phyloP scores from a whole-genome alignment of 2,797 vertebrate species.

The Thamnophis elegans region DNA sequence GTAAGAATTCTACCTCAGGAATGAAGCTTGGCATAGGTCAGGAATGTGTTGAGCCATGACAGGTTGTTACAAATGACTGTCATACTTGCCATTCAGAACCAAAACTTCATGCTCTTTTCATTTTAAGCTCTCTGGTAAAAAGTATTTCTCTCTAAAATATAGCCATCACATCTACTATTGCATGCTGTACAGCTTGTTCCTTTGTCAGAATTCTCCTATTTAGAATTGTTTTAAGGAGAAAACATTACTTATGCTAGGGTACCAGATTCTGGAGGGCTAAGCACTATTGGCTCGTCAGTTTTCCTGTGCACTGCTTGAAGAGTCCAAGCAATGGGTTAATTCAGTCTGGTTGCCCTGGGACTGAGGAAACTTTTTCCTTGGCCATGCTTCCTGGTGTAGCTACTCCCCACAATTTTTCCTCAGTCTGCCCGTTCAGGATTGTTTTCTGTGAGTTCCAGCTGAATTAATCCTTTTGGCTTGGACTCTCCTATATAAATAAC shows the following conservation, averaged over 20 bases:
- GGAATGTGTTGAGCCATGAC: conserved; percentile 15
- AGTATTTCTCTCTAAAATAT: background rate
- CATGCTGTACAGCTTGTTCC: background rate
- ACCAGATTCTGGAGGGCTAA: background rate
- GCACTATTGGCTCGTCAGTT: background rate
- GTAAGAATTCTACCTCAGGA: background rate
- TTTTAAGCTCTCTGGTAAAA: background rate
- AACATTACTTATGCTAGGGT: background rate
- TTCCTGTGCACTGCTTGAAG: too few species aligned
- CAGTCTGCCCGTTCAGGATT: too few species aligned
- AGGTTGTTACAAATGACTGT: conserved; percentile 10
- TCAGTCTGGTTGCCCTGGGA: too few species aligned
- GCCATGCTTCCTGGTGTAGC: too few species aligned
- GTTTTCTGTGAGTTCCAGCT: too few species aligned
- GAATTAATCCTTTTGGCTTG: too few species aligned
- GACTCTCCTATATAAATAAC: too few species aligned
- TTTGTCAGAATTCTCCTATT: background rate
- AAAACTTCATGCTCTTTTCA: background rate
- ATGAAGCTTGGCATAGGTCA: conserved; percentile 17
- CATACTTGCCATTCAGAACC: conserved; percentile 13
- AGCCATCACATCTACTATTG: background rate
- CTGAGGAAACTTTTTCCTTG: too few species aligned
- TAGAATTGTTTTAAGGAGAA: background rate
- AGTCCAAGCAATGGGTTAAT: too few species aligned
- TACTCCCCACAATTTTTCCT: too few species aligned